Evolutionary conservation across 1,140 invertebrate genomes (phyloP).

Genomic region (Nephila pilipes): DNA sequence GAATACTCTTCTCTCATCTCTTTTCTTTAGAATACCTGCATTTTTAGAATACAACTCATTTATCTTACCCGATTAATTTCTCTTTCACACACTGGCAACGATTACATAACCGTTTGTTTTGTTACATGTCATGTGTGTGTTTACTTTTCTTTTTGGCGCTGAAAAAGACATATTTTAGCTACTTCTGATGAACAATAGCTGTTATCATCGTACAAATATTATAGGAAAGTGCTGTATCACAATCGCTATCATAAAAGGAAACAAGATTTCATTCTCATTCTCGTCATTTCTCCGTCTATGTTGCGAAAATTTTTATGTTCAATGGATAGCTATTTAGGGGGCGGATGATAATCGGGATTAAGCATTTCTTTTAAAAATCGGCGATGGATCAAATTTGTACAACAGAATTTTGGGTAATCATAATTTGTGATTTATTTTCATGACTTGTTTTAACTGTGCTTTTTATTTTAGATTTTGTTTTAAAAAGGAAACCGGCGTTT

Average conservation of each 20-base stretch:
- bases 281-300: neutral
- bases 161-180: constrained; percentile 16
- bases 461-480: neutral
- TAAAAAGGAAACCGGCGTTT: neutral
- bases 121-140: constrained; percentile 57
- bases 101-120: constrained; percentile 51
- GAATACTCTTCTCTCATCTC: too few species aligned
- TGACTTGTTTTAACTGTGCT: neutral
- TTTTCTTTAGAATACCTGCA: too few species aligned
- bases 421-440: neutral
- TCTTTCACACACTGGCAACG: constrained; percentile 1
- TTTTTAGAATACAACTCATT: too few species aligned
- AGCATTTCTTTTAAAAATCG: neutral
- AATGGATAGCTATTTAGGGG: neutral
- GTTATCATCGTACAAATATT: constrained; percentile 5
- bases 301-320: neutral
- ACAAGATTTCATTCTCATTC: neutral
- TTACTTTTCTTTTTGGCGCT: constrained; percentile 18
- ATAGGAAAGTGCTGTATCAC: neutral
- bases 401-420: constrained; percentile 54
- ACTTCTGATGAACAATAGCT: neutral
- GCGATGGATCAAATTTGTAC: constrained; percentile 51
- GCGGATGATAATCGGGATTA: constrained; percentile 9
- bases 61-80: neutral
- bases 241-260: neutral